Conservation (phyloP, 2,113 vertebrate genomes). For the Cavia aperea region DNA sequence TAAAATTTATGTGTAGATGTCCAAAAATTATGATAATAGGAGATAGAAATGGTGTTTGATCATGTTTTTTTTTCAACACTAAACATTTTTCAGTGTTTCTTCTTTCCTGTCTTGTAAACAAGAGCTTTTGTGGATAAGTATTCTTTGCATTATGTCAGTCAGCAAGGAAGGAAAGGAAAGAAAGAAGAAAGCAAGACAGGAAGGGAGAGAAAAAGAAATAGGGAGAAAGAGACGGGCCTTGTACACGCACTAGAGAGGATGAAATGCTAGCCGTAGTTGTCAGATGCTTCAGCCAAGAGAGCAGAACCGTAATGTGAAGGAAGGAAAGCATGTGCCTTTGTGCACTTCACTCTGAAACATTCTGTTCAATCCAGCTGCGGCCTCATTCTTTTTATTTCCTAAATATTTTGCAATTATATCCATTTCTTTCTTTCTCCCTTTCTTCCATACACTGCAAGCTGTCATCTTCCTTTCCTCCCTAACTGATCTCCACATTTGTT, state of each 20-base stretch:
- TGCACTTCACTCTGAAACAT: not conserved
- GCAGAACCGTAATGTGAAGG: not conserved
- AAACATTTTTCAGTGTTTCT: not conserved
- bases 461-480: not conserved
- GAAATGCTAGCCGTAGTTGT: not conserved
- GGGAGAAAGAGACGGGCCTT: too few relatives aligned
- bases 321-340: not conserved
- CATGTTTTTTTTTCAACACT: not conserved
- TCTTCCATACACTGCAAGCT: not conserved
- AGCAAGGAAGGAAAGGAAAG: not conserved
- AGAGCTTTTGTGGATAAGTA: not conserved
- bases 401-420: not conserved
- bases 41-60: not conserved
- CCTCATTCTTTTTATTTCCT: not conserved
- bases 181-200: not conserved
- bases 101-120: not conserved
- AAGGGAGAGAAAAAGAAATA: not conserved
- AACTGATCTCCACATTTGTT: not conserved
- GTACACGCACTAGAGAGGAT: not conserved
- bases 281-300: not conserved
- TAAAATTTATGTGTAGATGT: not conserved
- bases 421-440: not conserved
- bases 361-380: not conserved
- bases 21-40: not conserved
- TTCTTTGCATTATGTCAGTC: not conserved